Evolutionary conservation across 2,888 invertebrate species (phyloP), one percentile per base, ranked within the genome.

Genomic region (Uropetala carovei): DNA sequence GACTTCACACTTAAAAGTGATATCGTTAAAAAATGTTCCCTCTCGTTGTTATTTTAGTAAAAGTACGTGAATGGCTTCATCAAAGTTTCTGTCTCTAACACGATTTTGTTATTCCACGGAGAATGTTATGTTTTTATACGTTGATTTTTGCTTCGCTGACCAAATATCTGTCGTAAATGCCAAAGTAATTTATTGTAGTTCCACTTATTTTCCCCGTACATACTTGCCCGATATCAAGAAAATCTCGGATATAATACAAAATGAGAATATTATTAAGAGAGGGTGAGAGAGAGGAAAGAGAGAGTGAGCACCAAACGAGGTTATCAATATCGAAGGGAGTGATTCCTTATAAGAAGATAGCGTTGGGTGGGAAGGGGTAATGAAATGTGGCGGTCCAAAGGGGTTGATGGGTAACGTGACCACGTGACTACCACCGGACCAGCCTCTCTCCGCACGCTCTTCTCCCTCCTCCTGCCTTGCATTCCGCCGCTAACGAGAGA

Each of bases 401-500:
- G 75, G 75, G 75, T 22, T 75, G 75, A 75, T 75, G n/a, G 75
- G 75, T 75, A 75, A 75, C 75, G 75, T 22, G 75, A n/a, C 75
- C 75, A 75, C n/a, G 75, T 75, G 75, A 75, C 75, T 27, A 16
- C 27, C 59, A 8, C 16, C 83, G 18, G 22, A 56, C 57, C 9
- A 10, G 56, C 83, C 83, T 18, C 8, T 57, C 83, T 13, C 18
- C 43, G 43, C 43, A 43, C 43, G 43, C 43, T 3, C 43, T n/a
- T n/a, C 30, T 57, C 85, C 3, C 85, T 27, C 14, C 30, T 59
- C 16, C 86, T 10, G 22, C 30, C 89, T 64, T 89, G 89, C 60
- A 89, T 89, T 89, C 89, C 89, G 64, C 89, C 89, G 60, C 89
- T 89, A 89, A 89, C 89, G 89, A 89, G 89, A 64, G 60, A 60